phyloP scores from a whole-genome alignment of 2,113 vertebrate species.

The Sceloporus tristichus region DNA sequence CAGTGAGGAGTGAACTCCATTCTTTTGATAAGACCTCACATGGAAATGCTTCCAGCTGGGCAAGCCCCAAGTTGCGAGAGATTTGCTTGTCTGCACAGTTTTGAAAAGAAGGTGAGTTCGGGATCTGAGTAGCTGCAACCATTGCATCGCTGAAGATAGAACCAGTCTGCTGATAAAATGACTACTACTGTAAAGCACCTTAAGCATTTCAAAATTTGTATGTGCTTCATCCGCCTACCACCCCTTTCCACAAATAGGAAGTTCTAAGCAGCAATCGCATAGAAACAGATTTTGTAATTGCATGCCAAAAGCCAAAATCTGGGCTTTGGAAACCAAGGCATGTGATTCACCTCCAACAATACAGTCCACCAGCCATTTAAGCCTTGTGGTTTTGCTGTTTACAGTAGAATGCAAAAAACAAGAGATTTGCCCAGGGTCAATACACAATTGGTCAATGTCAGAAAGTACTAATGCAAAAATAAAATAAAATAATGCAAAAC shows the following conservation, averaged over 20 bases:
- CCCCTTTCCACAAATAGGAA: neutral
- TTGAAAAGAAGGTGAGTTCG: neutral
- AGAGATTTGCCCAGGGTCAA: neutral
- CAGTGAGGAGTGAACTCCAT: neutral
- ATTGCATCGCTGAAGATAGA: fast-evolving
- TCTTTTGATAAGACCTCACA: conserved; percentile 47
- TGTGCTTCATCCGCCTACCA: neutral
- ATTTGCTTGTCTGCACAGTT: neutral
- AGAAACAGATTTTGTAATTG: neutral
- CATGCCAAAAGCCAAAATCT: neutral
- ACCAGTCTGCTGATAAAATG: neutral
- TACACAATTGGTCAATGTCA: neutral
- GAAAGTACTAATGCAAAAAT: neutral
- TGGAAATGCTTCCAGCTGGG: conserved; percentile 6
- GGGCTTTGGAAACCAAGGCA: neutral
- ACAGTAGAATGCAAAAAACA: neutral
- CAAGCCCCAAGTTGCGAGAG: conserved; percentile 11
- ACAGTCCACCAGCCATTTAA: neutral
- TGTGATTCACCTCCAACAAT: neutral
- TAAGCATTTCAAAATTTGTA: neutral
- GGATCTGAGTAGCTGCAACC: neutral
- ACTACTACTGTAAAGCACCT: neutral
- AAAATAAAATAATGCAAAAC: neutral
- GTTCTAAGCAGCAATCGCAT: neutral
- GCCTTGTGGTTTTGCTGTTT: neutral